phyloP scores from a whole-genome alignment of 2,888 invertebrate genomes.

The Hymenopus coronatus region DNA sequence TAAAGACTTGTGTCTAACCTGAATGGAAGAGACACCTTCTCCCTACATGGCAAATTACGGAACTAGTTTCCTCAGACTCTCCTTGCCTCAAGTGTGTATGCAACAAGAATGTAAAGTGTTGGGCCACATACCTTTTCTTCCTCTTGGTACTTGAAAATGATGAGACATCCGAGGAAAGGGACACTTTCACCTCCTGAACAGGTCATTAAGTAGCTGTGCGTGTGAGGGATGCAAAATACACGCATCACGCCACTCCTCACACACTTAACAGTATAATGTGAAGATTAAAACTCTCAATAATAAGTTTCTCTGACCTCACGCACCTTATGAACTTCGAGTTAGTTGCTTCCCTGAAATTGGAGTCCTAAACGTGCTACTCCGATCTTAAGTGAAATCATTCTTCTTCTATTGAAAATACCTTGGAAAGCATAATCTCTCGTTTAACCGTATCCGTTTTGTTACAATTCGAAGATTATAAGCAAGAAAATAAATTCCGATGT shows the following conservation, averaged over 20 bases:
- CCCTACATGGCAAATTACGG: no score
- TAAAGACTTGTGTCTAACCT: no score
- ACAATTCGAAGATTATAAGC: no score
- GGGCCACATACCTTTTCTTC: not conserved
- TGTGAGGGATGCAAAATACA: not conserved
- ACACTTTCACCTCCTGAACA: not conserved
- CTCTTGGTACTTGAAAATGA: not conserved
- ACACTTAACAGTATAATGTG: not conserved
- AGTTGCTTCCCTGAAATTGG: no score
- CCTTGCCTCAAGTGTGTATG: not conserved
- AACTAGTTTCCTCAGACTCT: not conserved
- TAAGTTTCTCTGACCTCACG: not conserved
- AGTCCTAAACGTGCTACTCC: no score
- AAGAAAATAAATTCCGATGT: no score
- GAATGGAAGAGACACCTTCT: no score
- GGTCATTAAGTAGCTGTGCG: not conserved
- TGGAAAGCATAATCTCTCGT: no score
- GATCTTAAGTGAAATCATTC: no score
- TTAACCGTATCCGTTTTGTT: no score
- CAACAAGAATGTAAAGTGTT: not conserved
- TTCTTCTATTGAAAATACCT: no score
- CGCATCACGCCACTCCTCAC: not conserved
- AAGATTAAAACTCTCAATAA: not conserved
- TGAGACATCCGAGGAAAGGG: not conserved
- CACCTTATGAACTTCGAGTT: not conserved